phyloP scores from a whole-genome alignment of 1,140 invertebrate species.

The Paraescarpia echinospica region DNA sequence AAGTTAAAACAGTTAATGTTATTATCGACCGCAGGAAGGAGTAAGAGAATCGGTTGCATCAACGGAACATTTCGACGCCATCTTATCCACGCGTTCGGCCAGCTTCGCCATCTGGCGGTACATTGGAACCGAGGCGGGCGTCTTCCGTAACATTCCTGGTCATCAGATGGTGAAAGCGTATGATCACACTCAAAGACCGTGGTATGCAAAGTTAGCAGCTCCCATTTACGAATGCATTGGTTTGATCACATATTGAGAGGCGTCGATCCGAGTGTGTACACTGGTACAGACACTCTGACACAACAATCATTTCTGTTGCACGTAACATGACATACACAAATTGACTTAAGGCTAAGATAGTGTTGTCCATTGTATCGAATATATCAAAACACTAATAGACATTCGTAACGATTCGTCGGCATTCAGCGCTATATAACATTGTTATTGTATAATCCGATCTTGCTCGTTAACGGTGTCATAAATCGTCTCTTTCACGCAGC shows the following conservation, averaged over 20 bases:
- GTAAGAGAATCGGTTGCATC: neutral
- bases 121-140: neutral
- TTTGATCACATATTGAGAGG: neutral
- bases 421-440: neutral
- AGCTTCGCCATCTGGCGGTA: constrained; percentile 4
- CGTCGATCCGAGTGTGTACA: no score
- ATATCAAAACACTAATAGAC: no score
- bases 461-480: no score
- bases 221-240: neutral
- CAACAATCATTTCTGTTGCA: no score
- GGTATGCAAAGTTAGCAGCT: neutral
- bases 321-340: no score
- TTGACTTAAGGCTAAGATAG: no score
- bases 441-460: no score
- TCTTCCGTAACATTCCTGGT: neutral
- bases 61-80: neutral
- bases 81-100: neutral
- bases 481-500: no score
- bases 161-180: neutral
- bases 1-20: neutral
- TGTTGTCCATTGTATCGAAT: no score
- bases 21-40: neutral
- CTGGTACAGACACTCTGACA: no score
- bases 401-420: neutral
- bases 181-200: neutral